phyloP scores from a whole-genome alignment of 1,140 invertebrate genomes.

The Dicyema japonicum region DNA sequence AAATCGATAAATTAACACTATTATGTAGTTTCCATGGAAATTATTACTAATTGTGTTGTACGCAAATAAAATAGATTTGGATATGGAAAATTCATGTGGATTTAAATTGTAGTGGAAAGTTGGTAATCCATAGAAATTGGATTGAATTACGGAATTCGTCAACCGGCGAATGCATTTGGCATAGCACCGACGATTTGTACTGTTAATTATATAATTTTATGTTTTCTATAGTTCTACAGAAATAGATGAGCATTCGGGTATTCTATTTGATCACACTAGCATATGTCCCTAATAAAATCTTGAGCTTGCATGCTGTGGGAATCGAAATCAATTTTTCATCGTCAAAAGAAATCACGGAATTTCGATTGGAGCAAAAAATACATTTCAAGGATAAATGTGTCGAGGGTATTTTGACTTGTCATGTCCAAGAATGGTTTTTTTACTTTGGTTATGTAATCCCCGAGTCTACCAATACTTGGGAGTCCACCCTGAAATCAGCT shows the following conservation, averaged over 20 bases:
- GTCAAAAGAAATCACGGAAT: constrained; percentile 67
- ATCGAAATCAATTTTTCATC: constrained; percentile 95
- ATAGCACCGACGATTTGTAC: constrained; percentile 75
- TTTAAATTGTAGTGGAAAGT: too few species aligned
- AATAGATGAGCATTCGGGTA: background rate
- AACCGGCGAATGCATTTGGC: constrained; percentile 74
- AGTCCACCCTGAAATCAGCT: constrained; percentile 79
- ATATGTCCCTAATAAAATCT: constrained; percentile 64
- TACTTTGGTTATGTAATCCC: constrained; percentile 96
- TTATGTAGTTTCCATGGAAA: too few species aligned
- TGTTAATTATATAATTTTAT: constrained; percentile 9
- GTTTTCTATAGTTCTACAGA: too few species aligned
- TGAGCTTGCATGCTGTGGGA: constrained; percentile 71
- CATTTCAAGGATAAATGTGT: constrained; percentile 32
- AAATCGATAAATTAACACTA: too few species aligned
- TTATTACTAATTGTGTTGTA: too few species aligned
- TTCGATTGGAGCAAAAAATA: constrained; percentile 68
- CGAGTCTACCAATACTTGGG: constrained; percentile 95
- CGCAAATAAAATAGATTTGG: too few species aligned
- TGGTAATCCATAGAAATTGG: too few species aligned
- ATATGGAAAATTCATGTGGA: too few species aligned
- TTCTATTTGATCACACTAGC: constrained; percentile 20
- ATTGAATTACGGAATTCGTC: constrained; percentile 85
- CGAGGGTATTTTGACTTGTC: constrained; percentile 25
- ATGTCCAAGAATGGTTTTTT: constrained; percentile 76